Base-by-base conservation (phyloP, 2,888 invertebrate species). In the Griposia aprilina region DNA sequence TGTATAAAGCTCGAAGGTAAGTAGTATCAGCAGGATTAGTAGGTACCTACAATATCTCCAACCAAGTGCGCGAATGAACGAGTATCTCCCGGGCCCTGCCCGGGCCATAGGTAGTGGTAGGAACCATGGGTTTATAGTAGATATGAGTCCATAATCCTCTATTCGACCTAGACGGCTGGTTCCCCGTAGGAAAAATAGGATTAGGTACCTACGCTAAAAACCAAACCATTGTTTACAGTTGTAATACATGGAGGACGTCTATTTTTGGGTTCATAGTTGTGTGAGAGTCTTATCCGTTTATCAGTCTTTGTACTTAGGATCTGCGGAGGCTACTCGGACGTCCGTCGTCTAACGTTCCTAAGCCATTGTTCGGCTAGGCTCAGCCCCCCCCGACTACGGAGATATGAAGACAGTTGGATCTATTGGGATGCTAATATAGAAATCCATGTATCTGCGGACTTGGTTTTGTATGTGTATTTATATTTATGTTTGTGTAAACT, bases 321-420 rank as follows among this genome's bases (percentile, higher is more conserved):
- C 63, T 74, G 63, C 63, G 63, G 60, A 76, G 63, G 62, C 65
- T 72, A 57, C 59, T 68, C 68, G 80, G 72, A 84, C 41, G 82
- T 74, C 67, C 55, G 80, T 75, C 63, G 69, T 67, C 74, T n/a
- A 66, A 74, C 67, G 76, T 70, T 73, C 20, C 75, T 81, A 79
- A 86, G 78, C 81, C 83, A 87, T 87, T 87, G 87, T 87, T 82
- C 80, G 26, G 76, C 66, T 76, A 76, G 76, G 80, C 84, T 87
- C 75, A 81, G 66, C 70, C 55, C 66, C 52, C n/a, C 63, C 74
- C 72, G 30, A 6, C 57, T 71, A n/a, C 26, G 52, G 41, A 72
- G 13, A 81, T 70, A 36, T 36, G 52, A 60, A 45, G 65, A 73
- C 26, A 65, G n/a, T 30, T 20, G 7, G 41, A 68, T 69, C 55